Evolutionary conservation across 2,113 vertebrate species (phyloP).

Genomic region (Thunnus maccoyii): DNA sequence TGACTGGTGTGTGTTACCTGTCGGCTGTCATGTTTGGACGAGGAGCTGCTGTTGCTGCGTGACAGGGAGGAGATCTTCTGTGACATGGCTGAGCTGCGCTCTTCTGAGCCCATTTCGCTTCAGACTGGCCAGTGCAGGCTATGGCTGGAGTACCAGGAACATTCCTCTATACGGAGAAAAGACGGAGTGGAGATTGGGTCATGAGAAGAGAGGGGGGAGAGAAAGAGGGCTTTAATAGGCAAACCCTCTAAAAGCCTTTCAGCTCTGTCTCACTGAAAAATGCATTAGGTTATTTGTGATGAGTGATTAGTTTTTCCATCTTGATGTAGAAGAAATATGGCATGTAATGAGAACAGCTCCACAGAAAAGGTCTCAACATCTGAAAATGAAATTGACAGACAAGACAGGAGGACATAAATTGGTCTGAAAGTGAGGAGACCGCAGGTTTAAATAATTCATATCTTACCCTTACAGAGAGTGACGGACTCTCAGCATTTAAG

Average conservation of each 20-base stretch:
- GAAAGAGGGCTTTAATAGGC: conserved; percentile 49
- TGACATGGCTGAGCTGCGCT: conserved; percentile 88
- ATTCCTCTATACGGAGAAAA: conserved; percentile 52
- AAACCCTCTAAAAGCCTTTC: conserved; percentile 63
- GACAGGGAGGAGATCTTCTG: conserved; percentile 94
- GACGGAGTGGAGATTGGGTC: conserved; percentile 8
- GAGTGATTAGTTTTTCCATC: conserved; percentile 55
- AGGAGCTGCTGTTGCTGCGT: conserved; percentile 96
- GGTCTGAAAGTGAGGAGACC: conserved; percentile 23
- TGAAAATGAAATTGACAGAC: conserved; percentile 20
- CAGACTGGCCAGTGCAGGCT: conserved; percentile 42
- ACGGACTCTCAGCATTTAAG: conserved; percentile 39
- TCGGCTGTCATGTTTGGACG: conserved; percentile 94
- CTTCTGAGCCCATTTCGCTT: conserved; percentile 89
- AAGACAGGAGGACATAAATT: conserved; percentile 37
- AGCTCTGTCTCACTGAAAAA: conserved; percentile 59
- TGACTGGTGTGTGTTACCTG: conserved; percentile 87
- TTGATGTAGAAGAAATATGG: conserved; percentile 25
- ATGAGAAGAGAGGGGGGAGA: conserved; percentile 22
- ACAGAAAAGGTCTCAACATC: conserved; percentile 25
- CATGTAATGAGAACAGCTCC: conserved; percentile 27
- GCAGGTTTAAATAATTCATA: conserved; percentile 65
- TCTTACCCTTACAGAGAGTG: conserved; percentile 14
- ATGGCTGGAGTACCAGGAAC: conserved; percentile 36
- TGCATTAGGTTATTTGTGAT: conserved; percentile 54